These are phyloP conservation scores for Nephrotoma flavescens DNA, from an alignment of 2,888 invertebrate species.

Conservation along the genomic window DNA sequence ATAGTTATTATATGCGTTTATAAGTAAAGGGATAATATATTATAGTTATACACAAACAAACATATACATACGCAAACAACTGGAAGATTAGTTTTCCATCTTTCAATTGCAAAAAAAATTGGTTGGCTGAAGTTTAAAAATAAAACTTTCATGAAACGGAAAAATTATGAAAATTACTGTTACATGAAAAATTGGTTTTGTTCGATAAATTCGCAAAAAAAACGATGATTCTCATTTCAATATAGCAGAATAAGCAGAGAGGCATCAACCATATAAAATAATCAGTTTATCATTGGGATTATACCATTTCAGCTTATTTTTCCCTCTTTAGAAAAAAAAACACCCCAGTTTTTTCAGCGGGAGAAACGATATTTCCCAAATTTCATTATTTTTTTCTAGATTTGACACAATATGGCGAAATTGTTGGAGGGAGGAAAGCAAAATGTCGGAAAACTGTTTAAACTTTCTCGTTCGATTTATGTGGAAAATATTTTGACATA, in stretches of 20 bases:
- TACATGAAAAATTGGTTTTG: neutral
- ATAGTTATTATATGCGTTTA: neutral
- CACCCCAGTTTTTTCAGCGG: neutral
- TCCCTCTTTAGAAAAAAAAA: neutral
- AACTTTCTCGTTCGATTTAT: neutral
- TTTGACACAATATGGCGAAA: neutral
- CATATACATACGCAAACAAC: neutral
- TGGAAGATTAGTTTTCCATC: neutral
- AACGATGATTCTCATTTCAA: neutral
- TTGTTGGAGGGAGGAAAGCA: neutral
- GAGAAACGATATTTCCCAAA: neutral
- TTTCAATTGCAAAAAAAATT: neutral
- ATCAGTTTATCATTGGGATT: neutral
- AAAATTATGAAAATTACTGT: neutral
- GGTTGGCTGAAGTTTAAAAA: neutral
- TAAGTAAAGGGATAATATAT: neutral
- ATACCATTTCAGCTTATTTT: neutral
- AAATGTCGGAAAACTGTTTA: neutral
- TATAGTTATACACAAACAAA: neutral
- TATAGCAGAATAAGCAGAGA: neutral
- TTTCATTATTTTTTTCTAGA: neutral
- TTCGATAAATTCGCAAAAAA: neutral
- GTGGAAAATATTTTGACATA: neutral
- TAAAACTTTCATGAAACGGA: neutral
- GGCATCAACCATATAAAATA: neutral